phyloP scores from a whole-genome alignment of 2,888 invertebrate genomes.

The Mamestra brassicae region DNA sequence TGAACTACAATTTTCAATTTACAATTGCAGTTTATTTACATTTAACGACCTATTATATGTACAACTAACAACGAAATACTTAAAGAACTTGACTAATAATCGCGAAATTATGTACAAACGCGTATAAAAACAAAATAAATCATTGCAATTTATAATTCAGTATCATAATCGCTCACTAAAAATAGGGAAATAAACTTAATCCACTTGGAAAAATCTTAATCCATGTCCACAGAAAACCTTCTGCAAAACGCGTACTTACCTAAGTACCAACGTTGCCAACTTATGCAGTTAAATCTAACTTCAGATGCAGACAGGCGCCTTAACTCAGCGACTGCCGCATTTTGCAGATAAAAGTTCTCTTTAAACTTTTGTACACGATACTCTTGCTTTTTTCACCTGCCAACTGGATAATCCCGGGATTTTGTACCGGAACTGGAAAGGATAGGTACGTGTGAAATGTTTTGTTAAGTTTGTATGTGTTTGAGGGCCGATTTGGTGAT shows the following conservation, averaged over 20 bases:
- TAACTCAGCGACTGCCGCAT: slow-evolving; percentile 40
- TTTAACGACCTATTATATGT: too few species aligned
- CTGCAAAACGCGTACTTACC: neutral
- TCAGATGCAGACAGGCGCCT: slow-evolving; percentile 35
- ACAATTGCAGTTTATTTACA: too few species aligned
- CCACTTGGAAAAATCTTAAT: neutral
- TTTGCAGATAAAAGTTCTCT: slow-evolving; percentile 54
- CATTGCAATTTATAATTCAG: too few species aligned
- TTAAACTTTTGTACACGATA: slow-evolving; percentile 41
- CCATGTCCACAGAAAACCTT: slow-evolving; percentile 3
- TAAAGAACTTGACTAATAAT: too few species aligned
- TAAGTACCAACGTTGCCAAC: slow-evolving; percentile 11
- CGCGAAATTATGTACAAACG: too few species aligned
- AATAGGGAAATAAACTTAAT: too few species aligned
- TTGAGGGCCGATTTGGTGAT: too few species aligned
- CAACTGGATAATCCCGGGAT: slow-evolving; percentile 40
- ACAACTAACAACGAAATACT: too few species aligned
- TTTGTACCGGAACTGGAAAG: slow-evolving; percentile 10
- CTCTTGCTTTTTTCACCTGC: slow-evolving; percentile 53
- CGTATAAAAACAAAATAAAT: too few species aligned
- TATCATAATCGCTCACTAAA: too few species aligned
- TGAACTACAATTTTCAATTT: too few species aligned
- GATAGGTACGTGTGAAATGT: neutral
- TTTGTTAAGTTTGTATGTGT: neutral
- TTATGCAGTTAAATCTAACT: slow-evolving; percentile 49